These are phyloP conservation scores for Numenius arquata DNA, from an alignment of 2,113 vertebrate genomes.

Conservation along the genomic window DNA sequence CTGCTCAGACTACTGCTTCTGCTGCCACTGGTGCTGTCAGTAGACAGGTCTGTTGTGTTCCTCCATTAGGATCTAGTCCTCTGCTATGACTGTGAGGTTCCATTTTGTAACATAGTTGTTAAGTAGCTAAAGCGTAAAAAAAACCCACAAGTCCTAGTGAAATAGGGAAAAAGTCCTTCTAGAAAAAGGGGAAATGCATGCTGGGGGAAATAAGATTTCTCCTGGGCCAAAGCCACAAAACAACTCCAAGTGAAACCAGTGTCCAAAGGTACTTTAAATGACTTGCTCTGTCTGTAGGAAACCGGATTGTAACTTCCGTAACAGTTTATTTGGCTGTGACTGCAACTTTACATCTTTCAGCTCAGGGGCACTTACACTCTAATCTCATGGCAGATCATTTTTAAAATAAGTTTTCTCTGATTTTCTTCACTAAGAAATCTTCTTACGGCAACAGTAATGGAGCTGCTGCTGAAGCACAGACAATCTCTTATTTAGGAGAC, in stretches of 20 bases:
- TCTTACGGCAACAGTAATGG: neutral
- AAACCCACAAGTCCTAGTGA: rapidly evolving
- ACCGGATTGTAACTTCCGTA: neutral
- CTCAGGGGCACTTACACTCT: neutral
- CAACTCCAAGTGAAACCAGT: neutral
- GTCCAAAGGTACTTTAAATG: neutral
- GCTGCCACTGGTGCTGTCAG: neutral
- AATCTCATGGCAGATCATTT: neutral
- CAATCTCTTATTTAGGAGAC: neutral
- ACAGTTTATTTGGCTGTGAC: neutral
- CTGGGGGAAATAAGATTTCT: neutral
- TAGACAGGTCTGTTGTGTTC: neutral
- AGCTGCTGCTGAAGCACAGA: neutral
- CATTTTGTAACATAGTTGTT: neutral
- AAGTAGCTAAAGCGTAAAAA: neutral
- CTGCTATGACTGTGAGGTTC: neutral
- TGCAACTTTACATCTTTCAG: neutral
- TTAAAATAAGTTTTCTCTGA: neutral
- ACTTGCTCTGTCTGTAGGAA: neutral
- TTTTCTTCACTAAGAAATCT: neutral
- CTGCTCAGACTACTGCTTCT: neutral
- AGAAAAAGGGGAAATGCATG: neutral
- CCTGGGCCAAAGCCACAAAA: neutral
- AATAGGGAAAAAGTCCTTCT: neutral
- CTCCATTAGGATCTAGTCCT: neutral